A percentile compares a stretch with the other conserved stretches of the same genome.
Evolutionary conservation across 2,113 vertebrate species (phyloP).

Genomic region (Emydura subglobosa): DNA sequence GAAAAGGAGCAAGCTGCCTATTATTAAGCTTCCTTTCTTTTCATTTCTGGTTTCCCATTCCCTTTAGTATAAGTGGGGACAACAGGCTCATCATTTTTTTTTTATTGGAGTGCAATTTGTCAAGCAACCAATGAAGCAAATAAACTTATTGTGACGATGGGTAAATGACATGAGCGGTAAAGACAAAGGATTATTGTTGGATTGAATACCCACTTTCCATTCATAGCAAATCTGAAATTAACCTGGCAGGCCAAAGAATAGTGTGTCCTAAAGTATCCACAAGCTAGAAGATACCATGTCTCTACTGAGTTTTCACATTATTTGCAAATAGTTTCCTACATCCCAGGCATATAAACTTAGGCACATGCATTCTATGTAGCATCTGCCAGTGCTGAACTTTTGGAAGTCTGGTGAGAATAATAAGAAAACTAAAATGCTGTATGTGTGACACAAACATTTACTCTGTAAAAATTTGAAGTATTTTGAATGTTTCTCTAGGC

Average conservation of each 20-base stretch:
- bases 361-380: not conserved
- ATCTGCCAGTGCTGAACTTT: not conserved
- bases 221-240: fast-evolving
- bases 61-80: not conserved
- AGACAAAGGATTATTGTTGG: not conserved
- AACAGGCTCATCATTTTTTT: not conserved
- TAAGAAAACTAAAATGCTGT: not conserved
- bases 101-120: not conserved
- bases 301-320: not conserved
- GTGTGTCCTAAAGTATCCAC: not conserved
- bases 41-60: not conserved
- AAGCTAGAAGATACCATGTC: not conserved
- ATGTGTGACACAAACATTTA: not conserved
- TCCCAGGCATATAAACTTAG: not conserved
- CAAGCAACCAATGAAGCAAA: not conserved
- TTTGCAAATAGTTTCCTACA: not conserved
- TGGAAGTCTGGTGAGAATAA: not conserved
- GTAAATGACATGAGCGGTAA: not conserved
- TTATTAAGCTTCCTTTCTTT: not conserved
- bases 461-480: not conserved
- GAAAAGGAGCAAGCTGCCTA: not conserved
- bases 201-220: not conserved
- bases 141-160: not conserved
- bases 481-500: not conserved
- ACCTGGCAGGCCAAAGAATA: not conserved